Evolutionary conservation across 2,888 invertebrate species (phyloP).

Genomic region (Psylliodes chrysocephalus): DNA sequence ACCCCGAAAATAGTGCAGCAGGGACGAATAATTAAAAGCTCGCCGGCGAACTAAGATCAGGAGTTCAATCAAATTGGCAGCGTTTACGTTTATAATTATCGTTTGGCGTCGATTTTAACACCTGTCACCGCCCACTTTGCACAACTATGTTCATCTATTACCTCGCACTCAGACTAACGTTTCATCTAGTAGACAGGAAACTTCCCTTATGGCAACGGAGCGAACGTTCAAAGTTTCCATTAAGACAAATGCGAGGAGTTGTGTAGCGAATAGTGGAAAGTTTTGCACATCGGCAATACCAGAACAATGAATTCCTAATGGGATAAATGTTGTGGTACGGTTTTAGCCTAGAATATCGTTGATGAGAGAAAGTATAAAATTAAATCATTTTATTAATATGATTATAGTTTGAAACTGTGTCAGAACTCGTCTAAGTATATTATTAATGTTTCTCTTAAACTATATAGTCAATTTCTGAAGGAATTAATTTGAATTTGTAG

Average conservation of each 20-base stretch:
- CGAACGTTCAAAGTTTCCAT: constrained; percentile 7
- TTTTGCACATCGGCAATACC: neutral
- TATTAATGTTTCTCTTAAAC: too few relatives aligned
- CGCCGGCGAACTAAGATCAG: constrained; percentile 15
- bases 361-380: too few relatives aligned
- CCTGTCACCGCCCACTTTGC: constrained; percentile 47
- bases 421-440: too few relatives aligned
- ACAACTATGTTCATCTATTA: constrained; percentile 40
- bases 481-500: too few relatives aligned
- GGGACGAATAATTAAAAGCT: constrained; percentile 22
- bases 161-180: constrained; percentile 35
- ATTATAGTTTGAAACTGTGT: too few relatives aligned
- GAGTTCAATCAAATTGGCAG: constrained; percentile 25
- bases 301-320: neutral
- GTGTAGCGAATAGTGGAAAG: neutral
- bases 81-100: constrained; percentile 43
- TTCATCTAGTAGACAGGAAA: constrained; percentile 37
- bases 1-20: too few relatives aligned
- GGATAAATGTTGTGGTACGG: neutral
- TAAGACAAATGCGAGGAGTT: constrained; percentile 21
- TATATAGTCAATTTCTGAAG: too few relatives aligned
- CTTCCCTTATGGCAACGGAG: constrained; percentile 11
- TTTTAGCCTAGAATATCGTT: neutral
- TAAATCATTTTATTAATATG: too few relatives aligned
- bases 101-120: constrained; percentile 43